Conservation (phyloP, 2,888 invertebrate genomes). For the Exocentrus adspersus region DNA sequence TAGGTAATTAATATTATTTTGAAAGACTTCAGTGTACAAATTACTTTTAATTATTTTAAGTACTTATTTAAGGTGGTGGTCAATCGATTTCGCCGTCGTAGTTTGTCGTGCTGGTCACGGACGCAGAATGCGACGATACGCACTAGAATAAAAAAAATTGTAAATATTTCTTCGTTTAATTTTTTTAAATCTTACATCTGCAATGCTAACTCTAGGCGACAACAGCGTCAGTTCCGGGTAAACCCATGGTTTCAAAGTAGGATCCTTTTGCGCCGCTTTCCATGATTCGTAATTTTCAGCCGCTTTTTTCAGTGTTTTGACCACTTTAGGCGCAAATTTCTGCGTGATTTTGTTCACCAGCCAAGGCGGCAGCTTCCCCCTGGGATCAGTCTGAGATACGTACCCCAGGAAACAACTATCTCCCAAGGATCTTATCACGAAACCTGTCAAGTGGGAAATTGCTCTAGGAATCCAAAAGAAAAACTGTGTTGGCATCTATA, state of each 20-base stretch:
- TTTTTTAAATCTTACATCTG: slow-evolving; percentile 72
- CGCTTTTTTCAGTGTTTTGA: slow-evolving; percentile 84
- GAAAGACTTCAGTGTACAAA: not conserved
- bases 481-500: too few species aligned
- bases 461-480: slow-evolving; percentile 63
- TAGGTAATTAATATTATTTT: not conserved
- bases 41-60: slow-evolving; percentile 2
- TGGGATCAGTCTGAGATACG: slow-evolving; percentile 89
- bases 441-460: slow-evolving; percentile 71
- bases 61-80: slow-evolving; percentile 1
- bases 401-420: slow-evolving; percentile 84
- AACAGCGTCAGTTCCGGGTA: slow-evolving; percentile 82
- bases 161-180: not conserved
- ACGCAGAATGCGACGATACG: not conserved
- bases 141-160: slow-evolving; percentile 11
- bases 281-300: slow-evolving; percentile 83
- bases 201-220: slow-evolving; percentile 74
- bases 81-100: slow-evolving; percentile 12
- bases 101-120: not conserved
- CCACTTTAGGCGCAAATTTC: slow-evolving; percentile 86
- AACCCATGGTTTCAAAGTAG: slow-evolving; percentile 87
- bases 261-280: slow-evolving; percentile 79
- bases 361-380: slow-evolving; percentile 89
- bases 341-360: slow-evolving; percentile 88
- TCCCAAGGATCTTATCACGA: slow-evolving; percentile 72